Evolutionary conservation across 2,797 vertebrate genomes (phyloP), one percentile per base, ranked within the genome.

Genomic region (Tenualosa thibaudeaui): DNA sequence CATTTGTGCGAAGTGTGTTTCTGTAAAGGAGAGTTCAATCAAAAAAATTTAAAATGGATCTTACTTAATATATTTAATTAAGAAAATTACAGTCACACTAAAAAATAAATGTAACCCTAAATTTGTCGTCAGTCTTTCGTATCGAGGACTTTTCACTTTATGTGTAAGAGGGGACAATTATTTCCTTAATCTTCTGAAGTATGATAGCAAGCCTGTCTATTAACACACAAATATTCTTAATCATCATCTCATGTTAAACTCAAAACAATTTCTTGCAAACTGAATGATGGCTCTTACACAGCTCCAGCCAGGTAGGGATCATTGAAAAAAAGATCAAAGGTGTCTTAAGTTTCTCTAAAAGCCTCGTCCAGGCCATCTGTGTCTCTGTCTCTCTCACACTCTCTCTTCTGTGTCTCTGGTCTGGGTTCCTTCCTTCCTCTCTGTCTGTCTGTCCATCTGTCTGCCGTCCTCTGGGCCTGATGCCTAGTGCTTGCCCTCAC

Each of bases 401-500:
- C 46, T 46, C 31, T 75, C 9, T 13, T 75, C 62, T 88, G 31
- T 46, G 46, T 46, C 86, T 88, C 90, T 89, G 87, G 10, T 37
- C 85, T 54, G 49, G 68, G 12, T 26, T 75, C 19, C 17, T 58
- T 58, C 19, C 56, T 46, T 46, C 46, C 46, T 46, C 4, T 19
- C 56, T 58, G 56, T 22, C 56, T 5, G 56, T 58, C 56, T 89
- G 87, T 10, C 31, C 85, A 3, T 19, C 56, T 58, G 56, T 22
- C 56, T 22, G 56, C 22, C 19, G 5, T 58, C 56, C 56, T 58
- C 56, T 22, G 56, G 17, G 56, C 19, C 56, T 58, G 5, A 87
- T 89, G 89, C 90, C 89, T 90, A 86, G 87, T 82, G 86, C 88
- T 90, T 78, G 86, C 86, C 85, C 54, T 89, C 83, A 7, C 89